Base-by-base conservation (phyloP, 2,797 vertebrate genomes). In the Salmo trutta region DNA sequence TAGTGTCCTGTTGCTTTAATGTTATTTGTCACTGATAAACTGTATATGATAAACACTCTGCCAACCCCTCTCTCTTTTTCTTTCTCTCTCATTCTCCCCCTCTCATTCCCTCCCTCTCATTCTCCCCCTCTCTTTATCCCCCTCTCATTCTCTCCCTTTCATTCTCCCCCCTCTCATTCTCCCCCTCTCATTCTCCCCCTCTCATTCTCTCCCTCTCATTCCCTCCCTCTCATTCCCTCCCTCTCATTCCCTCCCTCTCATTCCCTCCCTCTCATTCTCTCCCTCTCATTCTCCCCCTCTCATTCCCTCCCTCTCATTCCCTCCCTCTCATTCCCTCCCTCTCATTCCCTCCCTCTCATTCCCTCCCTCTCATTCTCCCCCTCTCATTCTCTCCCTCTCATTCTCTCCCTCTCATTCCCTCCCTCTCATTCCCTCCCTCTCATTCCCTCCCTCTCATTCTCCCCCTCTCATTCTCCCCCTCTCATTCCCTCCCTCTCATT, bases 1-100 rank as follows among this genome's bases (percentile, higher is more conserved):
- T 17, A 73, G 87, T 86, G 82, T 92, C 87, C 78, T 73, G 86
- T 92, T 91, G 82, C 85, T 80, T 56, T 84, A 84, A 89, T 88
- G 84, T 77, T 71, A 77, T 90, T 90, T 84, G 59, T 86, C 59
- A 68, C 62, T 21, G 70, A 83, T 70, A 83, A 75, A 73, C 54
- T 4, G 56, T 65, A 5, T 12, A 56, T 7, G 33, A 36, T 6
- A 36, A 36, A 36, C 33, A 36, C 33, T 2, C 17, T 52, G 36
- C 65, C 62, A 68, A 31, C 74, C 47, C 54, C 8, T 68, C 1
- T 78, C 31, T 75, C 8, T 71, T 10, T 3, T 67, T 64, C 52
- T 47, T 17, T 47, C 53, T 56, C 33, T 59, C 24, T 68, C 54
- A 52, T 31, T 77, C 36, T 75, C 41, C 1, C 69, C 52, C 1